phyloP scores from a whole-genome alignment of 2,888 invertebrate genomes.

The Bugula neritina region DNA sequence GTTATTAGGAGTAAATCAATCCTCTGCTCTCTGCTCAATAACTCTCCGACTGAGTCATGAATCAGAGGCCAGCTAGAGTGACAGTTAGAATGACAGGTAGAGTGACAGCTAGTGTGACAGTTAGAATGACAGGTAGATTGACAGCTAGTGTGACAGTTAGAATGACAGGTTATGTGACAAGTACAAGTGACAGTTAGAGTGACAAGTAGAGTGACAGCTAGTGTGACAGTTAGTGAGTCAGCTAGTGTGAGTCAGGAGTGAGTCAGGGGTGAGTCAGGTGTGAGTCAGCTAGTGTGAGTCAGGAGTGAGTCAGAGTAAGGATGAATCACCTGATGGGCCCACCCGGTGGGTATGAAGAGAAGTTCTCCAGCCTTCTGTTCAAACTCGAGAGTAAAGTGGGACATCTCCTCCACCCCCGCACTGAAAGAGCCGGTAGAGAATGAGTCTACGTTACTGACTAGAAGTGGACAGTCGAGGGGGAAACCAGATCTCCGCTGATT shows the following conservation, averaged over 20 bases:
- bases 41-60: too few species aligned
- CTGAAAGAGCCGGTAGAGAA: conserved; percentile 44
- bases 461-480: conserved; percentile 43
- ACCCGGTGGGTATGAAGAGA: conserved; percentile 50
- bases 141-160: background rate
- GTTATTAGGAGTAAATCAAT: too few species aligned
- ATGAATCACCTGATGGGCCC: conserved; percentile 49
- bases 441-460: conserved; percentile 41
- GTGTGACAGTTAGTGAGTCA: background rate
- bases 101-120: background rate
- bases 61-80: background rate
- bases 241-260: background rate
- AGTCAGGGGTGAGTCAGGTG: too few species aligned
- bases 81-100: background rate
- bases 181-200: background rate
- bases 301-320: too few species aligned
- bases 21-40: too few species aligned
- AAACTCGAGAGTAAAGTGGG: conserved; percentile 46
- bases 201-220: background rate
- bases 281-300: background rate
- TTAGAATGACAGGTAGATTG: background rate
- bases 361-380: conserved; percentile 49
- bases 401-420: conserved; percentile 40
- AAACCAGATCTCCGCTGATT: conserved; percentile 41
- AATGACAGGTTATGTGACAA: too few species aligned